Evolutionary conservation across 2,888 invertebrate species (phyloP), one percentile per base, ranked within the genome.

Genomic region (Anaspis maculata): DNA sequence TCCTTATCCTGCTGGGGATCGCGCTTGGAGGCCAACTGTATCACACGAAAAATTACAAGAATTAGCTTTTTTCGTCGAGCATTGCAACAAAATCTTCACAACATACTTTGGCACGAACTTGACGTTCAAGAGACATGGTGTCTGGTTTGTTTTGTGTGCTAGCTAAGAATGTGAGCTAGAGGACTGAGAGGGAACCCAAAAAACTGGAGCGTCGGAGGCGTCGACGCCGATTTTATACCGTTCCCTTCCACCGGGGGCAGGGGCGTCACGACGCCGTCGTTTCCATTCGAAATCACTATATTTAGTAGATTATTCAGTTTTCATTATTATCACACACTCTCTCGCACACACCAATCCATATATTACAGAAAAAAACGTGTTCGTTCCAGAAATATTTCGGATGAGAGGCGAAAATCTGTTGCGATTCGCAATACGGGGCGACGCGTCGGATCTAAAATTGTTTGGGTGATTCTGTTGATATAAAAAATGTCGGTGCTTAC

Each of bases 91-190:
- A n/a, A n/a, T n/a, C n/a, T n/a, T n/a, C n/a, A n/a, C 46, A 45
- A 58, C 72, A 72, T 68, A 89, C 88, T 84, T 89, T 89, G 66
- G 80, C 80, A 66, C 83, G 83, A 71, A 89, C 85, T 78, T 84
- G 84, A 71, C 89, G 83, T 80, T 89, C 87, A 69, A 89, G 77
- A 80, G 89, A 87, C 89, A 89, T 89, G 64, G 70, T 71, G 45
- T 51, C 37, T 31, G 43, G 31, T 44, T 42, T 41, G 44, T 22
- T 27, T 32, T 36, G 44, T 46, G 43, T 40, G 45, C 38, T 44
- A 41, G 42, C 50, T 45, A 50, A 54, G 57, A 63, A 61, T 63
- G 59, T n/a, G n/a, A n/a, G n/a, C n/a, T n/a, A n/a, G 39, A 45
- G 43, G 39, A 7, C 10, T 24, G 24, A 24, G 24, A 10, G 19